These are phyloP conservation scores for Entomyzon cyanotis DNA, from an alignment of 2,113 vertebrate species.

Conservation along the genomic window DNA sequence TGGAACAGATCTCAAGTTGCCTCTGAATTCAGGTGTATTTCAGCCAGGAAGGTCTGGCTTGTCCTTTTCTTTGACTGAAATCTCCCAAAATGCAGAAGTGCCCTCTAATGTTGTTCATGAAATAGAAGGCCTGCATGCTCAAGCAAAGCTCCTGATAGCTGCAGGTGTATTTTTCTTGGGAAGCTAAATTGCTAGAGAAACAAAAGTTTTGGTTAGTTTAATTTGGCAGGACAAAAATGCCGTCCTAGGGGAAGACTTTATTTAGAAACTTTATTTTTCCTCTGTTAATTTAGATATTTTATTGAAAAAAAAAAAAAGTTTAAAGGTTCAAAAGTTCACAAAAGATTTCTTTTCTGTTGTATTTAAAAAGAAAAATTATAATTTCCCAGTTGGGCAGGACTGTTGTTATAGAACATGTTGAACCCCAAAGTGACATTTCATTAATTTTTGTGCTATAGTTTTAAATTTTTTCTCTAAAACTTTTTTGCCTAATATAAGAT, in stretches of 20 bases:
- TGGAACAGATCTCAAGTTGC: not conserved
- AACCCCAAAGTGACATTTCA: not conserved
- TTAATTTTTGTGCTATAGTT: not conserved
- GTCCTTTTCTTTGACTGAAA: constrained; percentile 1
- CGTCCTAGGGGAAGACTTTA: constrained; percentile 76
- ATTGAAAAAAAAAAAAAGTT: constrained; percentile 29
- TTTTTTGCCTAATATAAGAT: not conserved
- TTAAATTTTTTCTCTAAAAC: not conserved
- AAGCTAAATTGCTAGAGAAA: constrained; percentile 74
- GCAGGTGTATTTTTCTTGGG: constrained; percentile 85
- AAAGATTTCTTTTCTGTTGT: not conserved
- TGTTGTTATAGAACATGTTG: not conserved
- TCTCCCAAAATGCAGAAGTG: constrained; percentile 43
- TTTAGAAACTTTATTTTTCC: constrained; percentile 79
- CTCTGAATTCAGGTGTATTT: not conserved
- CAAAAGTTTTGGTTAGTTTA: constrained; percentile 79
- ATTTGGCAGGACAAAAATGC: constrained; percentile 75
- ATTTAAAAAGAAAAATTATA: not conserved
- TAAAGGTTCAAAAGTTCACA: constrained; percentile 70
- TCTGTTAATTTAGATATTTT: constrained; percentile 68
- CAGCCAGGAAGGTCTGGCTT: not conserved
- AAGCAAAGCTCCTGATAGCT: constrained; percentile 59
- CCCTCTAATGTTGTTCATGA: constrained; percentile 43
- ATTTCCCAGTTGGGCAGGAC: not conserved
- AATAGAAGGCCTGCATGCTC: not conserved